Percentiles rank a stretch among this genome's conserved stretches.
These are phyloP conservation scores for Sprattus sprattus DNA, from an alignment of 2,113 vertebrate genomes.

Conservation along the genomic window DNA sequence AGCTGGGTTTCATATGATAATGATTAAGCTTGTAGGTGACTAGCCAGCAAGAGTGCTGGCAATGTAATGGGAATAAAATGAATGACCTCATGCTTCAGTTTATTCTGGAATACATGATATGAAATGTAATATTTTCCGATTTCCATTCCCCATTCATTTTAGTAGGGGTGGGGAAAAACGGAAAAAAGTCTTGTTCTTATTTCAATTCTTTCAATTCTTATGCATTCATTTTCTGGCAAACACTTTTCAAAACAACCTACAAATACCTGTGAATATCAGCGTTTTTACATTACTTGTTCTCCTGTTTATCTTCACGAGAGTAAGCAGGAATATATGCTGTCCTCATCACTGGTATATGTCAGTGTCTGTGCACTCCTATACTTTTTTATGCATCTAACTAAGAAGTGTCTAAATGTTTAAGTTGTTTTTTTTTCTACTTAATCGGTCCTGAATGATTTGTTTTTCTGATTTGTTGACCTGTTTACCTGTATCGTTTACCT, in stretches of 20 bases:
- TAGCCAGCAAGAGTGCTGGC: neutral
- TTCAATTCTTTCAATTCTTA: neutral
- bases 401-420: too few relatives aligned
- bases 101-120: constrained; percentile 3
- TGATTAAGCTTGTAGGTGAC: neutral
- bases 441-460: neutral
- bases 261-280: too few relatives aligned
- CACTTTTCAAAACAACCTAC: neutral
- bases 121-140: constrained; percentile 13
- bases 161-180: neutral
- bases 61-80: neutral
- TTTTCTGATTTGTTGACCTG: neutral
- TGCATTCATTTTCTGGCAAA: neutral
- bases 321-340: neutral
- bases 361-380: neutral
- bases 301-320: neutral
- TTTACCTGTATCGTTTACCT: neutral
- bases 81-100: constrained; percentile 6
- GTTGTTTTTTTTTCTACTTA: too few relatives aligned
- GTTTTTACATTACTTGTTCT: neutral
- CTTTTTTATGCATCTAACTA: too few relatives aligned
- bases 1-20: neutral
- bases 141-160: neutral
- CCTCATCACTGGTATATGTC: neutral
- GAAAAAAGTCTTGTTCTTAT: neutral